Base-by-base conservation (phyloP, 1,140 invertebrate species). In the Plectrocnemia conspersa region DNA sequence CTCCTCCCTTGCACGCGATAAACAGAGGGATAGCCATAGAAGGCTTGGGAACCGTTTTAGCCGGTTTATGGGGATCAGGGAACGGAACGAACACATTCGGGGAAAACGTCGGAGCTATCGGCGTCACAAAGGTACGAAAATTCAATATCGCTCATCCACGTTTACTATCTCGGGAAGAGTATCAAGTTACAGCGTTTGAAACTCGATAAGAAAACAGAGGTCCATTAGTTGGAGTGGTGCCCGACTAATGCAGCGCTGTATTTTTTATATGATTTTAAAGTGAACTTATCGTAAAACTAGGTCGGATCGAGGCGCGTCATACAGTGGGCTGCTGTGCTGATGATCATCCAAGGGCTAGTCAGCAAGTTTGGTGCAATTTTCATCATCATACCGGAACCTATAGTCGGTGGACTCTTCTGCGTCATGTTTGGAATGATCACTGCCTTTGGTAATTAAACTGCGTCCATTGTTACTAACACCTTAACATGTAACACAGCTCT, bases 71-170 rank as follows among this genome's bases (percentile, higher is more conserved):
- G 80, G 90, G 90, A 2, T 86, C 78, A 65, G 88, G 85, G 3
- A 91, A 91, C 64, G 91, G 89, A 1, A 91, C 90, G 2, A 92
- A 91, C 54, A 92, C 89, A 0, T 93, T 90, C 63, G 85, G 85
- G 13, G 88, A 91, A 71, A 95, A 95, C 68, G 88, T 95, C 35
- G 91, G 90, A 3, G 89, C 89, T 9, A 92, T 95, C 54, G 89
- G 89, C 40, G 80, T 82, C 4, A 82, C 81, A 2, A 82, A 82
- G 70, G 80, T 81, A 62, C 48, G 27, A 25, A 36, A n/a, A n/a
- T n/a, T n/a, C n/a, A n/a, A n/a, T n/a, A n/a, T n/a, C n/a, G n/a
- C n/a, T n/a, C n/a, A 16, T 18, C 33, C 9, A n/a, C 25, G 7
- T n/a, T n/a, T n/a, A n/a, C n/a, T n/a, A n/a, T n/a, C n/a, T n/a